These are phyloP conservation scores for Drosophila bifasciata DNA, from an alignment of 1,140 invertebrate species.

Conservation along the genomic window DNA sequence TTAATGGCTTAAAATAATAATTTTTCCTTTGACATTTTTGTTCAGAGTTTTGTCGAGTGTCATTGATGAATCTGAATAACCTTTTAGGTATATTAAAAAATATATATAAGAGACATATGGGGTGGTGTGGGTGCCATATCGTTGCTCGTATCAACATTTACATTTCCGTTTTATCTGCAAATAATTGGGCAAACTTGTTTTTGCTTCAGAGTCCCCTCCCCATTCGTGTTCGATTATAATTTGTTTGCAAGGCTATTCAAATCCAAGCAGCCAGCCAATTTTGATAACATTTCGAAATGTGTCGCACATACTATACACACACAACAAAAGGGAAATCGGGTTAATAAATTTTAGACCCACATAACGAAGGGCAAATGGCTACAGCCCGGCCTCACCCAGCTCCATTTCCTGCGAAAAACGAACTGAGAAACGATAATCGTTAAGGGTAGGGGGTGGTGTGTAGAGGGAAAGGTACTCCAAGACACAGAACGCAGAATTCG, in stretches of 20 bases:
- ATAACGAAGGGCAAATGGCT: conserved; percentile 42
- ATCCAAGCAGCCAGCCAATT: conserved; percentile 61
- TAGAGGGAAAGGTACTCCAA: conserved; percentile 12
- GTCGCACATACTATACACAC: conserved; percentile 40
- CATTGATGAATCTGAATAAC: background rate
- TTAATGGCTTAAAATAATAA: conserved; percentile 13
- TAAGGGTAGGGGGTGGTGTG: no score
- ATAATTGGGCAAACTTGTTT: conserved; percentile 43
- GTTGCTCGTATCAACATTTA: conserved; percentile 6
- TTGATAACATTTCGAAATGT: conserved; percentile 73
- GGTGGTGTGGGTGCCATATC: no score
- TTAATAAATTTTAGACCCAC: conserved; percentile 69
- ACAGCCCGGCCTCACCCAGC: background rate
- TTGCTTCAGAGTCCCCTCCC: conserved; percentile 1
- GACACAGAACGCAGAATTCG: conserved; percentile 29
- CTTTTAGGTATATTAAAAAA: background rate
- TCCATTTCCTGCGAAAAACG: background rate
- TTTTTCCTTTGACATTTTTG: background rate
- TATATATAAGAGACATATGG: no score
- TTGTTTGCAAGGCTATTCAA: conserved; percentile 69
- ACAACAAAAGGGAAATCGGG: conserved; percentile 49
- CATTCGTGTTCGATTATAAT: conserved; percentile 29
- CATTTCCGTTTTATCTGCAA: conserved; percentile 43
- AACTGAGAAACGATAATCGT: conserved; percentile 8
- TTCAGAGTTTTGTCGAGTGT: background rate